These are phyloP conservation scores for Pterocles orientalis DNA, from an alignment of 2,113 vertebrate genomes.

Conservation along the genomic window DNA sequence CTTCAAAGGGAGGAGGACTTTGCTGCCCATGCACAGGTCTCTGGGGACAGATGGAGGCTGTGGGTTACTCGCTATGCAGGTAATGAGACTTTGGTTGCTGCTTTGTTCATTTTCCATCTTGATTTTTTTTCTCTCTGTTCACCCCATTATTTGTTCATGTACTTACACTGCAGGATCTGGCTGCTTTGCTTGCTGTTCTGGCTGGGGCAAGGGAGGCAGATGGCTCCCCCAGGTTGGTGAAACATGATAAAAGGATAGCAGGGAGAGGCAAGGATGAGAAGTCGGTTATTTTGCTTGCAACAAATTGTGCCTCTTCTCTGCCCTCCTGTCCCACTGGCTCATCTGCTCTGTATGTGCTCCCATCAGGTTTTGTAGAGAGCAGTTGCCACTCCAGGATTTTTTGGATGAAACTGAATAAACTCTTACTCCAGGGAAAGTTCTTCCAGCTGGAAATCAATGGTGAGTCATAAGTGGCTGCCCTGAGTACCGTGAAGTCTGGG, in stretches of 20 bases:
- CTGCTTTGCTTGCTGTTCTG: slow-evolving; percentile 10
- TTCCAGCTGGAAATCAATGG: slow-evolving; percentile 50
- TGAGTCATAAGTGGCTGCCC: slow-evolving; percentile 24
- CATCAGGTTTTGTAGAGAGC: slow-evolving; percentile 37
- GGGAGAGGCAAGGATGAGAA: background rate
- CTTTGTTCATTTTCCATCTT: background rate
- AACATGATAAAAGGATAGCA: background rate
- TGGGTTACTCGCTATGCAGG: background rate
- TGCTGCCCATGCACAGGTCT: background rate
- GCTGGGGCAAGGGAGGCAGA: background rate
- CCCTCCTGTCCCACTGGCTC: background rate
- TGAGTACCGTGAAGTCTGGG: background rate
- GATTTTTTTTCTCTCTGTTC: background rate
- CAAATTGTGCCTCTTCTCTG: background rate
- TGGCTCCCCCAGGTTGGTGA: slow-evolving; percentile 32
- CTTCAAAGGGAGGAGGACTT: background rate
- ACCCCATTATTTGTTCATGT: background rate
- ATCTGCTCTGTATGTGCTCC: background rate
- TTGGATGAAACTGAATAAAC: slow-evolving; percentile 51
- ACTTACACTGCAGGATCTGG: slow-evolving; percentile 11
- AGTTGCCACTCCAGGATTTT: slow-evolving; percentile 52
- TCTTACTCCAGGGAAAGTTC: slow-evolving; percentile 45
- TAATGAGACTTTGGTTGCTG: background rate
- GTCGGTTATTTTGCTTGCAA: background rate
- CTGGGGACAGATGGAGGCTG: slow-evolving; percentile 30